These are phyloP conservation scores for Kradibia gibbosae DNA, from an alignment of 1,140 invertebrate species.

Conservation along the genomic window DNA sequence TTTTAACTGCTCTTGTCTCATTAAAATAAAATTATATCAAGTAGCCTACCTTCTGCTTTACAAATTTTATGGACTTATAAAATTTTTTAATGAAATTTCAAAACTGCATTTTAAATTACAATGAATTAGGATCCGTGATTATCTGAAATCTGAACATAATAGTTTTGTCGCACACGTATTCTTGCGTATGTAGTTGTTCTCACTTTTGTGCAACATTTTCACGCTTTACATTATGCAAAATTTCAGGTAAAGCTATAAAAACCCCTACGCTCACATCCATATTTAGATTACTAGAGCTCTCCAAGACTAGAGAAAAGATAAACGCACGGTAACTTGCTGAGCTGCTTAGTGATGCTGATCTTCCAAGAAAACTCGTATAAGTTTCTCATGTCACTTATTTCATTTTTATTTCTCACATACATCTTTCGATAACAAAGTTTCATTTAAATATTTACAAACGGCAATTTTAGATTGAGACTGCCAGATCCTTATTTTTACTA, in stretches of 20 bases:
- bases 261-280: slow-evolving; percentile 38
- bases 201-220: slow-evolving; percentile 45
- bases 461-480: slow-evolving; percentile 38
- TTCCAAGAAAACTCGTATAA: slow-evolving; percentile 52
- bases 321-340: slow-evolving; percentile 38
- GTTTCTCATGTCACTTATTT: slow-evolving; percentile 36
- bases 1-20: no score
- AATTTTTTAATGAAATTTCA: not conserved
- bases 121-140: slow-evolving; percentile 38
- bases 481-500: slow-evolving; percentile 23
- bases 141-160: slow-evolving; percentile 40
- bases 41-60: not conserved
- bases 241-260: slow-evolving; percentile 51
- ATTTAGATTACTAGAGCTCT: slow-evolving; percentile 45
- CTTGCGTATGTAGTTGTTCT: slow-evolving; percentile 31
- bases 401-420: not conserved
- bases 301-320: slow-evolving; percentile 44
- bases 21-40: not conserved
- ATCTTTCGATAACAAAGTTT: slow-evolving; percentile 20
- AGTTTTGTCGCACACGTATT: not conserved
- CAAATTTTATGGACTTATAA: not conserved
- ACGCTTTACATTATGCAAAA: slow-evolving; percentile 47
- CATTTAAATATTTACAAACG: slow-evolving; percentile 33
- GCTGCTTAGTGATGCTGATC: slow-evolving; percentile 42
- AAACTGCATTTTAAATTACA: slow-evolving; percentile 13